These are phyloP conservation scores for Polietes domitor DNA, from an alignment of 2,888 invertebrate species.

Conservation along the genomic window DNA sequence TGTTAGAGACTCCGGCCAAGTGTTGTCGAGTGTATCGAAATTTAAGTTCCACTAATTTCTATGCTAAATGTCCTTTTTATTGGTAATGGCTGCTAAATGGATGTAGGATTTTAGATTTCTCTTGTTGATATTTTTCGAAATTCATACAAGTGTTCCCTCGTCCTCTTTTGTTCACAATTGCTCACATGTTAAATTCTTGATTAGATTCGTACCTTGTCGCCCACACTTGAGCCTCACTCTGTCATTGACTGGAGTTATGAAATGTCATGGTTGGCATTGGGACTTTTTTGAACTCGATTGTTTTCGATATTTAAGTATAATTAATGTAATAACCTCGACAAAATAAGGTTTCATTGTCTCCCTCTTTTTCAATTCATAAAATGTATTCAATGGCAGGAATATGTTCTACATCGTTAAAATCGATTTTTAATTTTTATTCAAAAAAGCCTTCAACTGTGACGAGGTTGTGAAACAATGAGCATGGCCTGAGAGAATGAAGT, in stretches of 20 bases:
- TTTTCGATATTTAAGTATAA: constrained; percentile 66
- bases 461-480: constrained; percentile 7
- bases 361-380: constrained; percentile 65
- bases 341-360: constrained; percentile 52
- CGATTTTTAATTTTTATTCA: constrained; percentile 48
- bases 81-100: constrained; percentile 63
- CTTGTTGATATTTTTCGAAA: neutral
- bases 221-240: constrained; percentile 40
- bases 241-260: constrained; percentile 12
- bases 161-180: constrained; percentile 59
- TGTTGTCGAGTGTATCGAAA: constrained; percentile 50
- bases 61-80: constrained; percentile 61
- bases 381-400: constrained; percentile 51
- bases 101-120: constrained; percentile 45
- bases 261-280: constrained; percentile 25
- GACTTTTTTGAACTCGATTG: neutral
- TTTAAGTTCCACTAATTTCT: constrained; percentile 45
- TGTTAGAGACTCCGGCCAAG: neutral
- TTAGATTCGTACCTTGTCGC: constrained; percentile 46
- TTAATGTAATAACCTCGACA: constrained; percentile 70
- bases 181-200: constrained; percentile 67
- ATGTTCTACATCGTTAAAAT: constrained; percentile 37
- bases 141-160: neutral
- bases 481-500: neutral
- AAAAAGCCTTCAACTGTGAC: constrained; percentile 28